Conservation (phyloP, 2,888 invertebrate species). For the Latheticus oryzae region DNA sequence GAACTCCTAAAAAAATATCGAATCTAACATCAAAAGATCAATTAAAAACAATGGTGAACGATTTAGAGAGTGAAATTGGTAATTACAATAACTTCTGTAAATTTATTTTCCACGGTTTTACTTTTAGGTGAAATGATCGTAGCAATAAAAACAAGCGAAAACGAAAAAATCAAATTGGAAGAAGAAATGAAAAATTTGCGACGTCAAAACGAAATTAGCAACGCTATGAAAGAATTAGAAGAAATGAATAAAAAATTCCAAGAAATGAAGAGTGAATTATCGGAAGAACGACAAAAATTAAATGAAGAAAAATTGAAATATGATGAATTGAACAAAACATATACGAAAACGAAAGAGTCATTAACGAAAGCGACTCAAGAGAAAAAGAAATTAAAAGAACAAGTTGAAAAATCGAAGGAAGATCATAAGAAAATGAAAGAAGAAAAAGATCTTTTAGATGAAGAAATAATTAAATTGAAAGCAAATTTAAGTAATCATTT, state of each 20-base stretch:
- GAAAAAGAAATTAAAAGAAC: conserved; percentile 68
- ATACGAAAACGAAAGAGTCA: conserved; percentile 65
- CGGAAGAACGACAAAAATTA: conserved; percentile 68
- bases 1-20: conserved; percentile 79
- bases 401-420: conserved; percentile 67
- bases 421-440: conserved; percentile 65
- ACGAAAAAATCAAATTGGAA: conserved; percentile 66
- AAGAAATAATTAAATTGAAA: conserved; percentile 58
- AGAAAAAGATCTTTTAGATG: conserved; percentile 70
- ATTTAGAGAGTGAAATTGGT: conserved; percentile 89
- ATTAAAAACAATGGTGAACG: conserved; percentile 86
- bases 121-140: conserved; percentile 70
- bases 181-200: conserved; percentile 61
- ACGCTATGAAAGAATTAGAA: conserved; percentile 63
- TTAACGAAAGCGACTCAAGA: conserved; percentile 73
- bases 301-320: conserved; percentile 68
- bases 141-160: conserved; percentile 72
- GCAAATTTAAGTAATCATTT: conserved; percentile 50
- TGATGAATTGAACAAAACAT: conserved; percentile 67
- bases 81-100: conserved; percentile 39
- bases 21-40: conserved; percentile 79
- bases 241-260: conserved; percentile 69
- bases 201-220: conserved; percentile 59
- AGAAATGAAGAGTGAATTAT: conserved; percentile 68
- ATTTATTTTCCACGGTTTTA: too few species aligned